A percentile compares a stretch with the other conserved stretches of the same genome.
These are phyloP conservation scores for Serrognathus titanus DNA, from an alignment of 2,888 invertebrate species.

Conservation along the genomic window DNA sequence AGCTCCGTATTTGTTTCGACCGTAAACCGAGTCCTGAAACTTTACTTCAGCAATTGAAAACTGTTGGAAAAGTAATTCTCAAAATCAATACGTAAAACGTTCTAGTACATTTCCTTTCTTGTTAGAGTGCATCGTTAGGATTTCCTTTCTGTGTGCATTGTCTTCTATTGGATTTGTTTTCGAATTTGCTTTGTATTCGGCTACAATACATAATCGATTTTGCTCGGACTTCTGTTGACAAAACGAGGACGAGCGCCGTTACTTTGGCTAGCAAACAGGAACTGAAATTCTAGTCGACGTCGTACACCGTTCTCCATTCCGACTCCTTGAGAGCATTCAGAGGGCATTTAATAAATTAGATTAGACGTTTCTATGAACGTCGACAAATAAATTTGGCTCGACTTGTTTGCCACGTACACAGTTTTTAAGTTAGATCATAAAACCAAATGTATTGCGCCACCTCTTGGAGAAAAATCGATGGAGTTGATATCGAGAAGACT, in stretches of 20 bases:
- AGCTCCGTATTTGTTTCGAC: too few relatives aligned
- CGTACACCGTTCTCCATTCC: neutral
- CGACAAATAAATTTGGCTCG: too few relatives aligned
- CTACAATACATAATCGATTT: constrained; percentile 28
- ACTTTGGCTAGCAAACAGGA: constrained; percentile 2
- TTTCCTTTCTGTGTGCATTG: constrained; percentile 10
- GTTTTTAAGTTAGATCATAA: too few relatives aligned
- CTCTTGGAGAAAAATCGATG: too few relatives aligned
- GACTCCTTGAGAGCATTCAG: constrained; percentile 6
- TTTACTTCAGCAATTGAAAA: neutral
- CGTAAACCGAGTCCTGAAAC: neutral
- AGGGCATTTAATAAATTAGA: neutral
- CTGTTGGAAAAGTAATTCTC: constrained; percentile 1
- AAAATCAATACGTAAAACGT: constrained; percentile 5
- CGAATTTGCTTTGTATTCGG: constrained; percentile 25
- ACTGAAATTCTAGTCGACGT: constrained; percentile 1
- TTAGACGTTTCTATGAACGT: too few relatives aligned
- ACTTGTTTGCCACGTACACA: too few relatives aligned
- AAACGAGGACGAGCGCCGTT: constrained; percentile 14
- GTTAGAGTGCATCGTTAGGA: constrained; percentile 10
- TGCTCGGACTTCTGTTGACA: constrained; percentile 17
- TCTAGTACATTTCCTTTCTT: constrained; percentile 5
- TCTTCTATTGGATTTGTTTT: constrained; percentile 23
- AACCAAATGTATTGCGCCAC: too few relatives aligned
- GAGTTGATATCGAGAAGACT: too few relatives aligned